Percentiles rank a stretch among this genome's conserved stretches.
phyloP scores from a whole-genome alignment of 23 tunicate genomes.

The Trididemnum nubilum region DNA sequence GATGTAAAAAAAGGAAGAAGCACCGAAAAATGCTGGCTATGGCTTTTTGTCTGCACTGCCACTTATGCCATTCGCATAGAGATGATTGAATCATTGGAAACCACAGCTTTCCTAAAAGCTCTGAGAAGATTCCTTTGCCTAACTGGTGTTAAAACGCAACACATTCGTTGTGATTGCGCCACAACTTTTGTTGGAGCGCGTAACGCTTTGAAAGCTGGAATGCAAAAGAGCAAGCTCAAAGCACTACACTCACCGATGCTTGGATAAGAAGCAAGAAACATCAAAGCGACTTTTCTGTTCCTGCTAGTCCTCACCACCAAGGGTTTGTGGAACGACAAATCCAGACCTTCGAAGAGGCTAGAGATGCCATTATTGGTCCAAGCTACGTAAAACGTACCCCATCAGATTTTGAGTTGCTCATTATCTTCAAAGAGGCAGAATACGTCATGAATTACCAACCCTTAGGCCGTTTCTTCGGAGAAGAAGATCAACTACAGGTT shows the following conservation, averaged over 20 bases:
- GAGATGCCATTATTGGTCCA: background rate
- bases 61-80: background rate
- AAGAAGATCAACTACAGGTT: background rate
- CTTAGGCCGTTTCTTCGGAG: background rate
- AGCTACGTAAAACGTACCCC: background rate
- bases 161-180: constrained; percentile 6
- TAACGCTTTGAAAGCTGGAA: background rate
- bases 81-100: background rate
- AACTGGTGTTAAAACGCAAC: background rate
- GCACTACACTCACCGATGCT: background rate
- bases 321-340: constrained; percentile 2
- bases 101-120: background rate
- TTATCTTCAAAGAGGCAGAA: too few relatives aligned
- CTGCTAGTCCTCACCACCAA: constrained; percentile 13
- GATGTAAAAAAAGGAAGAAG: constrained; percentile 4
- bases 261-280: too few relatives aligned
- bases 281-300: background rate
- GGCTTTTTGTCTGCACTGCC: background rate
- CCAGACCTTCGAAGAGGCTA: background rate
- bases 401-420: constrained; percentile 1
- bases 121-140: background rate
- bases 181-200: background rate
- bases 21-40: background rate
- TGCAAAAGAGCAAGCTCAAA: background rate
- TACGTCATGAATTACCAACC: background rate